These are phyloP conservation scores for Halocynthia aurantium DNA, from an alignment of 23 tunicate species.

Conservation along the genomic window DNA sequence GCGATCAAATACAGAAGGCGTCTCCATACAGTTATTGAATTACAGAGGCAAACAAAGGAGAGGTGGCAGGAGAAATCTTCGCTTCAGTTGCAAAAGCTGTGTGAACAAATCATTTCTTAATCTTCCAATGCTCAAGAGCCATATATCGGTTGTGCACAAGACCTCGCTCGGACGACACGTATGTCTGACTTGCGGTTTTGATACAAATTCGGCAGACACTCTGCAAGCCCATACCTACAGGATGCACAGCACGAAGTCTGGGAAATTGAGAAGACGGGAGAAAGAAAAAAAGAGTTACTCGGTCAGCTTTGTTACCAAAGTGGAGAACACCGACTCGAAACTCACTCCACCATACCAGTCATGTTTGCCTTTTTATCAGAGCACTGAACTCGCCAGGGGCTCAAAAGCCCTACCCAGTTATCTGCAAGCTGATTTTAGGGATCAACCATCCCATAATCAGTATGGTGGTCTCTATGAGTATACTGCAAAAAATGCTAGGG, in stretches of 20 bases:
- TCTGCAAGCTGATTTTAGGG: too few relatives aligned
- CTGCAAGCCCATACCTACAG: neutral
- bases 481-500: constrained; percentile 5
- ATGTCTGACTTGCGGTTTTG: constrained; percentile 54
- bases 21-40: neutral
- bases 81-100: constrained; percentile 57
- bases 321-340: neutral
- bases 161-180: constrained; percentile 40
- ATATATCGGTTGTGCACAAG: constrained; percentile 52
- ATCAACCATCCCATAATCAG: too few relatives aligned
- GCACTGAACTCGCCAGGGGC: too few relatives aligned
- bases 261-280: neutral
- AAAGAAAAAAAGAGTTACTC: neutral
- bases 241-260: neutral
- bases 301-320: neutral
- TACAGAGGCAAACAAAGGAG: neutral
- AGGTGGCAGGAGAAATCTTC: neutral
- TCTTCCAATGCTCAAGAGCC: constrained; percentile 54
- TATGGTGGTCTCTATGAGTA: too few relatives aligned
- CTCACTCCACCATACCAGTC: neutral
- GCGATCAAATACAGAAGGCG: neutral
- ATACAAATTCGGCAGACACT: constrained; percentile 26
- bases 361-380: neutral
- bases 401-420: too few relatives aligned
- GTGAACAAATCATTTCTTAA: constrained; percentile 26